Conservation (phyloP, 2,888 invertebrate species). For the Branchipolynoe longqiensis region DNA sequence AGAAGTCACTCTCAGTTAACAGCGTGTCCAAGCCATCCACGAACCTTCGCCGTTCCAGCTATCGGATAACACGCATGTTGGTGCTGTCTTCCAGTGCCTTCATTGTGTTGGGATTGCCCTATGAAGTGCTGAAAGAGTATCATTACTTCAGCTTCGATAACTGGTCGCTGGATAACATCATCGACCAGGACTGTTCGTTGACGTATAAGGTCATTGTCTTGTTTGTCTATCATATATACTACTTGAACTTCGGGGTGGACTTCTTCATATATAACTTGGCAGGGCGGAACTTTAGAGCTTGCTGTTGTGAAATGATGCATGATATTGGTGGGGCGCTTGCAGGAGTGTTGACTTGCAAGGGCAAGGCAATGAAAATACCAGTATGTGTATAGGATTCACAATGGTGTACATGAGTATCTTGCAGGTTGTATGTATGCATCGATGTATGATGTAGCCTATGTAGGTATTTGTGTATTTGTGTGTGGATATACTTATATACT, state of each 20-base stretch:
- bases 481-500: too few species aligned
- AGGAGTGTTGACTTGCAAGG: background rate
- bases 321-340: background rate
- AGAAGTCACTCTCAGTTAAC: background rate
- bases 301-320: background rate
- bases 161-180: constrained; percentile 27
- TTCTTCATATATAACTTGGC: constrained; percentile 39
- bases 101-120: constrained; percentile 35
- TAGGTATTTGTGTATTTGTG: too few species aligned
- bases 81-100: constrained; percentile 41
- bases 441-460: too few species aligned
- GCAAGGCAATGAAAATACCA: background rate
- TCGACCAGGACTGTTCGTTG: constrained; percentile 31
- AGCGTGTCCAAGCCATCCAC: background rate
- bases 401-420: background rate
- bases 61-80: constrained; percentile 28
- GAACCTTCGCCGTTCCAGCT: constrained; percentile 2
- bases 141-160: constrained; percentile 42
- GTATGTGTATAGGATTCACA: background rate
- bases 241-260: constrained; percentile 41
- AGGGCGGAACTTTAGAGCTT: background rate
- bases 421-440: background rate
- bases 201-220: constrained; percentile 25
- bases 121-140: constrained; percentile 32
- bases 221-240: constrained; percentile 35